A percentile compares a stretch with the other conserved stretches of the same genome.
These are phyloP conservation scores for Drosophila nigromelanica DNA, from an alignment of 1,140 invertebrate genomes.

Conservation along the genomic window DNA sequence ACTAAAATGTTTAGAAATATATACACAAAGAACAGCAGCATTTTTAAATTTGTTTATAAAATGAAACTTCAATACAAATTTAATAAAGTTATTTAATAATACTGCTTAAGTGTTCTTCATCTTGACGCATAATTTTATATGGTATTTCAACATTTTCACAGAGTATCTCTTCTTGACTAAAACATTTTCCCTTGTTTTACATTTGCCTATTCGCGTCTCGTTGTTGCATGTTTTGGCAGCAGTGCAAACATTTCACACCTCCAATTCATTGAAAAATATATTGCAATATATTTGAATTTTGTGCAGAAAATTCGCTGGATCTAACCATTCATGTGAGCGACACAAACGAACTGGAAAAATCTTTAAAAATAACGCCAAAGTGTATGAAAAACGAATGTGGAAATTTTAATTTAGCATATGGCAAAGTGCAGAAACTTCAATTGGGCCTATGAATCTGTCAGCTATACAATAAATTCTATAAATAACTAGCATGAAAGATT, in stretches of 20 bases:
- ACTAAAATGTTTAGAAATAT: too few relatives aligned
- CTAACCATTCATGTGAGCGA: constrained; percentile 31
- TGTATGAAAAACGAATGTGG: constrained; percentile 34
- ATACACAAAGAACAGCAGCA: too few relatives aligned
- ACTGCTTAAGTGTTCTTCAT: too few relatives aligned
- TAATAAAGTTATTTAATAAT: too few relatives aligned
- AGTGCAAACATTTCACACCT: constrained; percentile 71
- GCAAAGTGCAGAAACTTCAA: constrained; percentile 47
- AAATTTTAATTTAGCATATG: constrained; percentile 60
- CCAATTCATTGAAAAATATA: constrained; percentile 57
- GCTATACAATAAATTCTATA: constrained; percentile 56
- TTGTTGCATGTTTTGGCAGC: constrained; percentile 20
- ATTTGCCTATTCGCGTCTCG: constrained; percentile 4
- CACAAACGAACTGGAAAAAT: constrained; percentile 59
- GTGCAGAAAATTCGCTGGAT: constrained; percentile 50
- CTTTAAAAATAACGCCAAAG: constrained; percentile 47
- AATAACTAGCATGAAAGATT: constrained; percentile 27
- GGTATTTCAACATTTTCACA: background rate
- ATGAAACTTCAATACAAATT: too few relatives aligned
- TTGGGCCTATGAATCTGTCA: constrained; percentile 63
- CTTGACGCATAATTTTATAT: too few relatives aligned
- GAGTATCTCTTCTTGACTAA: background rate
- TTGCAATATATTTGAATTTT: constrained; percentile 53
- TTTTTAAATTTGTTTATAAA: too few relatives aligned
- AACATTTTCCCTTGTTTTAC: background rate